Base-by-base conservation (phyloP, 2,888 invertebrate species). In the Caenorhabditis sp. region DNA sequence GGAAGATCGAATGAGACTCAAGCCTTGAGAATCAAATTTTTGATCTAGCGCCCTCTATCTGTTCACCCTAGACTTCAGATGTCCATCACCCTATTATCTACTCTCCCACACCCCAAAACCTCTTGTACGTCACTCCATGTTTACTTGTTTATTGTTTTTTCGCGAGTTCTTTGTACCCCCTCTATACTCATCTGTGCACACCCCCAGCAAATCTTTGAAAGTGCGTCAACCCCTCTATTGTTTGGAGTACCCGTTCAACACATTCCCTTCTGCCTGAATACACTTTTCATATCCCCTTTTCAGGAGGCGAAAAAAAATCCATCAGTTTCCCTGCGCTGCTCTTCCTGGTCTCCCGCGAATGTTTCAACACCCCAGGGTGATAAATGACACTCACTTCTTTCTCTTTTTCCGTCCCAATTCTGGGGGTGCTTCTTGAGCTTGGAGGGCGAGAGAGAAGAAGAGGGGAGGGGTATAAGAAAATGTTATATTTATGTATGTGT, bases 311-410 rank as follows among this genome's bases (percentile, higher is more conserved):
- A 68, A 19, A 35, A 58, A 61, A 61, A 61, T 61, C 61, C 26
- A 61, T 61, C 59, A 59, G 35, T 22, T 22, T 41, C 24, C 26
- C n/a, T n/a, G n/a, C n/a, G n/a, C 12, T 41, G 19, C 6, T 49
- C 59, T 59, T 59, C 59, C 72, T 56, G 70, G 70, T 70, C 41
- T 63, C 10, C 41, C n/a, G n/a, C n/a, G 31, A 47, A 72, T 72
- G 72, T 72, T 72, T 72, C 72, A 72, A 58, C 73, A 61, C 73
- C 61, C 61, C 35, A 6, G 26, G 28, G 10, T 73, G 73, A 73
- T 73, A 61, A 35, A 73, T 73, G 47, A 44, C 58, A 68, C 28
- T 12, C 54, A n/a, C n/a, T 51, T 5, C 16, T 16, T 16, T 3
- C 19, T 47, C 56, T 56, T 56, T 59, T 49, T 61, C 61, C 35